Conservation (phyloP, 2,888 invertebrate species). For the Andricus quercusramuli region DNA sequence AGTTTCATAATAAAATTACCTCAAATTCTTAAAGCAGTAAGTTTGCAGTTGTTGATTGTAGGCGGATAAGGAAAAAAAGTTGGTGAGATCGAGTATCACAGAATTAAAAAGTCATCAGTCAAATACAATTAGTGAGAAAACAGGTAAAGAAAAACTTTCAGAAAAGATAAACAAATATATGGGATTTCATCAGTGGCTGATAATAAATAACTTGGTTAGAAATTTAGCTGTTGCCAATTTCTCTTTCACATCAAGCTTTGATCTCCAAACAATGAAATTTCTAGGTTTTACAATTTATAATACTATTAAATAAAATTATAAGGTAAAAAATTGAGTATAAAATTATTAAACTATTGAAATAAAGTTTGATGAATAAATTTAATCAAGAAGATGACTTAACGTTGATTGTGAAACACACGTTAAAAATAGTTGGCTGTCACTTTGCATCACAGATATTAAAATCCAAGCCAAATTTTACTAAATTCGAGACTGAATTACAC, state of each 20-base stretch:
- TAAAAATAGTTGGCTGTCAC: background rate
- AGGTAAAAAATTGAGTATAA: background rate
- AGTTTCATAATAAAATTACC: background rate
- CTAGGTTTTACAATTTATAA: too few species aligned
- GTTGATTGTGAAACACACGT: background rate
- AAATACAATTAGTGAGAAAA: background rate
- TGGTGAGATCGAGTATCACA: background rate
- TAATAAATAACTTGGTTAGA: constrained; percentile 12
- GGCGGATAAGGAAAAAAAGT: background rate
- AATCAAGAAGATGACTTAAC: constrained; percentile 11
- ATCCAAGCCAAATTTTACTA: background rate
- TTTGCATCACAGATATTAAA: background rate
- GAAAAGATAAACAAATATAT: constrained; percentile 2
- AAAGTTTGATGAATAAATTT: background rate
- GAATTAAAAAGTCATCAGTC: background rate
- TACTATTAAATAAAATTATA: too few species aligned
- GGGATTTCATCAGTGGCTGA: constrained; percentile 18
- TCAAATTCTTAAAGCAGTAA: background rate
- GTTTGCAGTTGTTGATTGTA: background rate
- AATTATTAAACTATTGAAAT: background rate
- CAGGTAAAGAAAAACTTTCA: background rate
- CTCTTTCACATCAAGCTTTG: too few species aligned
- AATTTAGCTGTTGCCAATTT: constrained; percentile 20
- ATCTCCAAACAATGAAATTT: too few species aligned
- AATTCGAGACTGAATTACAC: background rate